These are phyloP conservation scores for Dryococelus australis DNA, from an alignment of 2,888 invertebrate genomes.

Conservation along the genomic window DNA sequence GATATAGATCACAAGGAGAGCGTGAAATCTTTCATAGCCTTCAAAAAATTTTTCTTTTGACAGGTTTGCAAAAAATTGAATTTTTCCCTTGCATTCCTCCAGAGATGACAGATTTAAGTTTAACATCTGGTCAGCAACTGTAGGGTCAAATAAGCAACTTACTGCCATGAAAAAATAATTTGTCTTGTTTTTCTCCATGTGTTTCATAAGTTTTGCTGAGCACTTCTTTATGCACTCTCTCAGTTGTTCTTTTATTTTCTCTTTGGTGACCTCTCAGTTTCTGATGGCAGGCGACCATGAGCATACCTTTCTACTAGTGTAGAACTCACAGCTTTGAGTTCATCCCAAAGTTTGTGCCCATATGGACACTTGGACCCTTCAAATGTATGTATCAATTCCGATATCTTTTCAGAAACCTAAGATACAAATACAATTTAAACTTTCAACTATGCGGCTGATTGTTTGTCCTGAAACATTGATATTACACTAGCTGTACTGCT, in stretches of 20 bases:
- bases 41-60: neutral
- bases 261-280: slow-evolving; percentile 2
- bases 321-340: neutral
- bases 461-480: neutral
- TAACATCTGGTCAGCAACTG: slow-evolving; percentile 16
- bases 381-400: too few species aligned
- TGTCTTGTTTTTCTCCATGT: slow-evolving; percentile 20
- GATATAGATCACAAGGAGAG: neutral
- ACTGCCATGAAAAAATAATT: slow-evolving; percentile 11
- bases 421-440: neutral
- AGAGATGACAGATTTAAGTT: neutral
- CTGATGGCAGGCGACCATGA: neutral
- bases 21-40: neutral
- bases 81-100: neutral
- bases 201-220: neutral
- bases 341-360: neutral
- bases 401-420: neutral
- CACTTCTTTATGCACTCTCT: neutral
- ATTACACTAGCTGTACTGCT: neutral
- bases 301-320: neutral
- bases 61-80: neutral
- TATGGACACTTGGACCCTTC: neutral
- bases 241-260: neutral
- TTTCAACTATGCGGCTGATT: neutral
- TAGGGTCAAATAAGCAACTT: neutral